Conservation (phyloP, 2,888 invertebrate species). For the Zaprionus bogoriensis region DNA sequence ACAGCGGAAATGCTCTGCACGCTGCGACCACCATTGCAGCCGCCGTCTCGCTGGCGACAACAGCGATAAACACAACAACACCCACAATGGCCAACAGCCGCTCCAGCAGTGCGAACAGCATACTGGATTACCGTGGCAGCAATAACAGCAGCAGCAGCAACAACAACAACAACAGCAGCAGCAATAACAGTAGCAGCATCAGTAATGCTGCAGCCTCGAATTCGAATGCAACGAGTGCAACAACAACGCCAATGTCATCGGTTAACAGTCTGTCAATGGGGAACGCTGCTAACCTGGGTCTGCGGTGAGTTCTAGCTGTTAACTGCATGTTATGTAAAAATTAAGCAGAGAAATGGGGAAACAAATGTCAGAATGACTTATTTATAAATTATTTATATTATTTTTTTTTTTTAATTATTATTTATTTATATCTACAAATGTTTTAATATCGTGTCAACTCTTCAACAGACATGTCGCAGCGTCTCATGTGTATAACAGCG, state of each 20-base stretch:
- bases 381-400: not conserved
- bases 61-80: conserved; percentile 67
- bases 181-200: conserved; percentile 24
- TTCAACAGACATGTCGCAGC: conserved; percentile 53
- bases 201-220: conserved; percentile 23
- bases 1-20: conserved; percentile 51
- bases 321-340: not conserved
- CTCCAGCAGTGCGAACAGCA: conserved; percentile 38
- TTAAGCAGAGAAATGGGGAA: not conserved
- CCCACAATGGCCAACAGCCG: conserved; percentile 61
- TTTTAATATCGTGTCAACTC: too few species aligned
- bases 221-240: conserved; percentile 31
- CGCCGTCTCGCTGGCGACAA: conserved; percentile 63
- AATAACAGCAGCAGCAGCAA: conserved; percentile 14
- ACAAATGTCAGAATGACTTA: not conserved
- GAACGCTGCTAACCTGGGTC: conserved; percentile 43
- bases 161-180: conserved; percentile 23
- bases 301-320: conserved; percentile 61
- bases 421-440: not conserved
- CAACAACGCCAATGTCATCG: conserved; percentile 52
- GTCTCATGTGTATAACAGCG: conserved; percentile 53
- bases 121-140: conserved; percentile 52
- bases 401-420: not conserved
- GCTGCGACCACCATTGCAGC: conserved; percentile 68
- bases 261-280: conserved; percentile 36